Conservation (phyloP, 2,797 vertebrate species). For the Tolypeutes matacus region DNA sequence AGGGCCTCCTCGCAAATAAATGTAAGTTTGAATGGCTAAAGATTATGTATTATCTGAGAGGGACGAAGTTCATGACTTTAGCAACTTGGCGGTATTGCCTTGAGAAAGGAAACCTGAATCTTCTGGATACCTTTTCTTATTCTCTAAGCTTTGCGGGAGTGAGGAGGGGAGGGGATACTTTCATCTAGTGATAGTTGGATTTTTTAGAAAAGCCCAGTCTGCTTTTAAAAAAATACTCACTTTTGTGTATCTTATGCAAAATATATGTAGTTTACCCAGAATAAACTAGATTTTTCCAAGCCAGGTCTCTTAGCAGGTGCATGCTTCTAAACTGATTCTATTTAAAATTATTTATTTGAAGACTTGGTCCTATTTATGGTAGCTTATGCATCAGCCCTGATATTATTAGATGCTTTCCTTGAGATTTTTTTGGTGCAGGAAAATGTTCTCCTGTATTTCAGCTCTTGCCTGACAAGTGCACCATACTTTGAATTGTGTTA, state of each 20-base stretch:
- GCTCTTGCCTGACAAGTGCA: neutral
- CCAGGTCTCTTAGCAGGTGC: neutral
- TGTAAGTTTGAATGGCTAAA: conserved; percentile 14
- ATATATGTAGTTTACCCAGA: neutral
- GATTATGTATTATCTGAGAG: neutral
- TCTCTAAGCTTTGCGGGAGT: neutral
- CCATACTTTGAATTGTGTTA: conserved; percentile 5
- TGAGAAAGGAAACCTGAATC: neutral
- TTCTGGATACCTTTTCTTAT: neutral
- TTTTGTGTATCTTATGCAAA: neutral
- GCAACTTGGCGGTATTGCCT: neutral
- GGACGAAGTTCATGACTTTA: neutral
- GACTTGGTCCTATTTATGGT: neutral
- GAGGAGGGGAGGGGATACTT: neutral
- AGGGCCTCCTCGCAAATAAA: neutral
- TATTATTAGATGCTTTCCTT: neutral
- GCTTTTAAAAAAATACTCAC: conserved; percentile 21
- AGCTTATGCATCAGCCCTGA: neutral
- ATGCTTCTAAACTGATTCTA: neutral
- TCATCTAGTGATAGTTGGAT: neutral
- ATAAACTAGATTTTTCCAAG: conserved; percentile 37
- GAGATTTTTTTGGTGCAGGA: neutral
- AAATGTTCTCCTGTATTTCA: neutral
- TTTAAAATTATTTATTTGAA: conserved; percentile 9
- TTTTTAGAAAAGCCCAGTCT: conserved; percentile 29